A percentile compares a stretch with the other conserved stretches of the same genome.
Evolutionary conservation across 2,888 invertebrate genomes (phyloP).

Genomic region (Hyppa rectilinea): DNA sequence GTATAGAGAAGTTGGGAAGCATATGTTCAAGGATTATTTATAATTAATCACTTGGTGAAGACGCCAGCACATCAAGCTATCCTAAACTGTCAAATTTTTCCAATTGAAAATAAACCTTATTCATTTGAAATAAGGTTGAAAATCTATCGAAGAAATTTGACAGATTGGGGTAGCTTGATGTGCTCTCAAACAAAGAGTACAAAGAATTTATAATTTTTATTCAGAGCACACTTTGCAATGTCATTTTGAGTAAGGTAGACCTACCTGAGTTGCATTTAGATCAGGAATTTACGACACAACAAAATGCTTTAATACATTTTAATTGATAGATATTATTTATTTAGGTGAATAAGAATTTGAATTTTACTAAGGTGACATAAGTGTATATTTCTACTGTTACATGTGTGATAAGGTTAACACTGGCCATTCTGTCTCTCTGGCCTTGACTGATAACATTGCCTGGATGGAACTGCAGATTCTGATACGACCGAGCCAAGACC

Average conservation of each 20-base stretch:
- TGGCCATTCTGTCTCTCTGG: neutral
- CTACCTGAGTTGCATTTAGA: neutral
- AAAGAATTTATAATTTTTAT: conserved; percentile 5
- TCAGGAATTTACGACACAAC: neutral
- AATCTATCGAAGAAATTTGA: too few species aligned
- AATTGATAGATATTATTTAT: neutral
- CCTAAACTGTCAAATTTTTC: too few species aligned
- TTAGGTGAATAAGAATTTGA: neutral
- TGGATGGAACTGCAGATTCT: conserved; percentile 7
- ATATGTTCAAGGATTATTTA: neutral
- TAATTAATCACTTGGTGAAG: neutral
- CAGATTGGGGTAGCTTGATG: too few species aligned
- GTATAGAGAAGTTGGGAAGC: neutral
- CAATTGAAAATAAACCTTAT: too few species aligned
- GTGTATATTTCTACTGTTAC: neutral
- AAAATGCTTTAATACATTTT: neutral
- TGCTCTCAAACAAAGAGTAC: too few species aligned
- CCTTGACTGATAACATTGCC: conserved; percentile 23
- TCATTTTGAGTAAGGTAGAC: neutral
- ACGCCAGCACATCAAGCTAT: too few species aligned
- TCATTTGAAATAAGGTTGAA: too few species aligned
- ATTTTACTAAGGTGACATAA: neutral
- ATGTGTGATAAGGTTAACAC: conserved; percentile 14
- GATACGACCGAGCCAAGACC: too few species aligned
- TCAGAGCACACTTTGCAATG: neutral